A percentile compares a stretch with the other conserved stretches of the same genome.
Conservation (phyloP, 2,113 vertebrate genomes). For the Nymphicus hollandicus region DNA sequence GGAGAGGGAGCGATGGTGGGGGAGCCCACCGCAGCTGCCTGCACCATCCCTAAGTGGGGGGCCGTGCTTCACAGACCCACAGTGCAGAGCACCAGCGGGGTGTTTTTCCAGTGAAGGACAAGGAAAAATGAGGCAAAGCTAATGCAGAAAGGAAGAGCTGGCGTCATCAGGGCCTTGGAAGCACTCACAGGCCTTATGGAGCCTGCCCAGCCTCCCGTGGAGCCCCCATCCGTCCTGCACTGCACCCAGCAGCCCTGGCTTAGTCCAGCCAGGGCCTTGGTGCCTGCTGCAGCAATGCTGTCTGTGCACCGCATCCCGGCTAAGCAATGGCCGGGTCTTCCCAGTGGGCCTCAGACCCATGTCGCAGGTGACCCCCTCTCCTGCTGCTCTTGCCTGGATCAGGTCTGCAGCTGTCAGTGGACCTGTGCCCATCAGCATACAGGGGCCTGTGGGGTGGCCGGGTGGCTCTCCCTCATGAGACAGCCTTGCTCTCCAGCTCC, state of each 20-base stretch:
- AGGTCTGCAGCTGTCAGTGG: neutral
- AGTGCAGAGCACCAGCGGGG: rapidly evolving
- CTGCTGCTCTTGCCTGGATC: neutral
- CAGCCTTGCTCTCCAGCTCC: neutral
- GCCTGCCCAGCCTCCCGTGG: neutral
- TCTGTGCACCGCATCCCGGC: rapidly evolving
- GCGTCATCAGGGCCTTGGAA: neutral
- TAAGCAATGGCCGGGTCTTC: no score
- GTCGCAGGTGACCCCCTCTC: neutral
- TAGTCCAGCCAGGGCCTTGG: neutral
- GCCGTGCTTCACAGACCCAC: neutral
- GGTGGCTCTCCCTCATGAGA: neutral
- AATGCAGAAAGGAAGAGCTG: neutral
- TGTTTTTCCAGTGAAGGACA: rapidly evolving
- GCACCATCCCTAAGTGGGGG: rapidly evolving
- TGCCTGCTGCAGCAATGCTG: neutral
- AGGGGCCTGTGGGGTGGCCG: rapidly evolving
- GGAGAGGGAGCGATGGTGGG: neutral
- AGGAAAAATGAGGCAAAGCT: neutral
- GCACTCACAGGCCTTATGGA: neutral
- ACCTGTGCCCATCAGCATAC: neutral
- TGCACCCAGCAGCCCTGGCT: neutral
- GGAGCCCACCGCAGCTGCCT: neutral
- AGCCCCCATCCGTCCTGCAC: neutral
- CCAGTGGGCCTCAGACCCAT: rapidly evolving